A percentile compares a stretch with the other conserved stretches of the same genome.
Conservation (phyloP, 1,140 invertebrate genomes). For the Zaprionus capensis region DNA sequence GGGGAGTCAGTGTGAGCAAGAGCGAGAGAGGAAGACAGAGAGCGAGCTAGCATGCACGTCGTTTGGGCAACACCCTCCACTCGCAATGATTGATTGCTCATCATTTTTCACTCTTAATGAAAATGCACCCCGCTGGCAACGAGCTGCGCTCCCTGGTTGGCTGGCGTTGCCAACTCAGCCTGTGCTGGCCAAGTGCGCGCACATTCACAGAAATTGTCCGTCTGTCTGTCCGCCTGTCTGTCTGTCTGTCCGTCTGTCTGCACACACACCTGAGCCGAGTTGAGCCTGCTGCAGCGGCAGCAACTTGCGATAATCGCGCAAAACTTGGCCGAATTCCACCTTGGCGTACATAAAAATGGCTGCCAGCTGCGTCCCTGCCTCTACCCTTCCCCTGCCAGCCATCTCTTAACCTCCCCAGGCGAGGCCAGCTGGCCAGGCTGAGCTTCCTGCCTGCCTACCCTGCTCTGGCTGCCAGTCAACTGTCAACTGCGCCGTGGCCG, state of each 20-base stretch:
- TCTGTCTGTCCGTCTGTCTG: conserved; percentile 13
- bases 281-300: conserved; percentile 53
- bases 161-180: conserved; percentile 50
- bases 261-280: conserved; percentile 60
- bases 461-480: conserved; percentile 70
- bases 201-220: conserved; percentile 30
- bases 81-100: conserved; percentile 84
- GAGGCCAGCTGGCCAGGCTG: conserved; percentile 41
- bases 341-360: conserved; percentile 76
- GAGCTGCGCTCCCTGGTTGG: conserved; percentile 54
- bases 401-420: conserved; percentile 14
- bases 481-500: conserved; percentile 70
- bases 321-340: conserved; percentile 75
- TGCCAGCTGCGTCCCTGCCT: conserved; percentile 54
- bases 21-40: conserved; percentile 24
- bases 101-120: conserved; percentile 85
- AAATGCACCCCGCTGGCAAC: conserved; percentile 84
- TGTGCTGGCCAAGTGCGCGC: conserved; percentile 2
- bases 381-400: not conserved
- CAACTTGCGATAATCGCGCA: conserved; percentile 77
- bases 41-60: conserved; percentile 35
- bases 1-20: conserved; percentile 17
- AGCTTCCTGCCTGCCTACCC: conserved; percentile 25
- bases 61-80: conserved; percentile 79
- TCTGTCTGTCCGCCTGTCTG: conserved; percentile 18